phyloP scores from a whole-genome alignment of 2,888 invertebrate genomes.

The Nezara viridula region DNA sequence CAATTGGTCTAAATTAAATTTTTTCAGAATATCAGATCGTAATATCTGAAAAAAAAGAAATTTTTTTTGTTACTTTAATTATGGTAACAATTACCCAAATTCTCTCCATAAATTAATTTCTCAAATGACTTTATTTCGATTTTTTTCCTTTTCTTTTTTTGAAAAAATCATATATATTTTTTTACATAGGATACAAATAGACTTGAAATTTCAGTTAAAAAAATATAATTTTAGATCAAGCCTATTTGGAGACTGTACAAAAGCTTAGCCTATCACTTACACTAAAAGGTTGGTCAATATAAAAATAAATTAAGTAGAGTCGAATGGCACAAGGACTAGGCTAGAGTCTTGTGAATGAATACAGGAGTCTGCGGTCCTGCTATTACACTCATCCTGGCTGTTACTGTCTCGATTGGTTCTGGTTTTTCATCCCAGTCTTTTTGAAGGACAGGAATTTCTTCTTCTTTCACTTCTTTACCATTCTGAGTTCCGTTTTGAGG shows the following conservation, averaged over 20 bases:
- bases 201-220: conserved; percentile 58
- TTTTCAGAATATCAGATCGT: neutral
- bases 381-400: conserved; percentile 61
- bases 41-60: conserved; percentile 18
- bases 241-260: conserved; percentile 59
- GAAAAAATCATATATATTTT: conserved; percentile 37
- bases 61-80: conserved; percentile 33
- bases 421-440: conserved; percentile 60
- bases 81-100: conserved; percentile 57
- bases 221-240: conserved; percentile 57
- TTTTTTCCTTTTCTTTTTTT: conserved; percentile 50
- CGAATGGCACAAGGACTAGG: conserved; percentile 61
- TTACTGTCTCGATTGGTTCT: conserved; percentile 63
- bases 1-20: conserved; percentile 1
- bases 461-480: conserved; percentile 61
- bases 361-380: conserved; percentile 63
- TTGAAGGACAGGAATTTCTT: conserved; percentile 60
- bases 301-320: conserved; percentile 60
- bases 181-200: conserved; percentile 56
- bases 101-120: conserved; percentile 20
- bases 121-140: neutral
- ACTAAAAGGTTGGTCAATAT: conserved; percentile 58
- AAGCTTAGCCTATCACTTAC: conserved; percentile 54
- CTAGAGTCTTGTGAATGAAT: conserved; percentile 63
- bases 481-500: conserved; percentile 63